Percentiles rank a stretch among this genome's conserved stretches.
These are phyloP conservation scores for Entomobrya multifasciata DNA, from an alignment of 2,888 invertebrate genomes.

Conservation along the genomic window DNA sequence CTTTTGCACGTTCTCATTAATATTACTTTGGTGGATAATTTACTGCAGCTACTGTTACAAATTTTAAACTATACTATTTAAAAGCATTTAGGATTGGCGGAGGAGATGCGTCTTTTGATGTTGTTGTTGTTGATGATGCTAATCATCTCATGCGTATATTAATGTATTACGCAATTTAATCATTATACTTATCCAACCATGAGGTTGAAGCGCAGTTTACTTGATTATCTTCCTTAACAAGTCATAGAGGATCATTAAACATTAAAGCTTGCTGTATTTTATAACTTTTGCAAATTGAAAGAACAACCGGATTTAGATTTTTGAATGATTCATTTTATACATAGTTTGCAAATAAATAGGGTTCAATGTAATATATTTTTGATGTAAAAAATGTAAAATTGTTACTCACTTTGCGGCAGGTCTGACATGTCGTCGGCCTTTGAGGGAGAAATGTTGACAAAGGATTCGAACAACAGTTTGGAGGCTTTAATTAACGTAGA, in stretches of 20 bases:
- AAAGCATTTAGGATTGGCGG: too few species aligned
- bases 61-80: background rate
- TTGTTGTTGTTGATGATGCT: constrained; percentile 30
- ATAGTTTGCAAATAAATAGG: background rate
- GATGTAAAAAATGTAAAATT: constrained; percentile 26
- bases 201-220: constrained; percentile 49
- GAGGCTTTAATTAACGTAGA: constrained; percentile 74
- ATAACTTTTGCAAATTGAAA: constrained; percentile 33
- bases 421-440: constrained; percentile 83
- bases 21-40: background rate
- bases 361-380: constrained; percentile 27
- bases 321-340: background rate
- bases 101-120: too few species aligned
- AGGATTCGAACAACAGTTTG: constrained; percentile 81
- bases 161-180: constrained; percentile 29
- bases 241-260: constrained; percentile 68
- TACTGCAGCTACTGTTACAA: constrained; percentile 3
- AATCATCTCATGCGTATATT: constrained; percentile 40
- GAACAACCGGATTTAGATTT: background rate
- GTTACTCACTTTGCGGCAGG: constrained; percentile 82
- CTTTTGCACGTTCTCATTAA: background rate
- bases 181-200: constrained; percentile 61
- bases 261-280: constrained; percentile 53
- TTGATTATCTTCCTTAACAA: constrained; percentile 57
- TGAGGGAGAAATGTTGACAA: constrained; percentile 83